Percentiles rank a stretch among this genome's conserved stretches.
These are phyloP conservation scores for Hippocampus barbouri DNA, from an alignment of 2,113 vertebrate genomes.

Conservation along the genomic window DNA sequence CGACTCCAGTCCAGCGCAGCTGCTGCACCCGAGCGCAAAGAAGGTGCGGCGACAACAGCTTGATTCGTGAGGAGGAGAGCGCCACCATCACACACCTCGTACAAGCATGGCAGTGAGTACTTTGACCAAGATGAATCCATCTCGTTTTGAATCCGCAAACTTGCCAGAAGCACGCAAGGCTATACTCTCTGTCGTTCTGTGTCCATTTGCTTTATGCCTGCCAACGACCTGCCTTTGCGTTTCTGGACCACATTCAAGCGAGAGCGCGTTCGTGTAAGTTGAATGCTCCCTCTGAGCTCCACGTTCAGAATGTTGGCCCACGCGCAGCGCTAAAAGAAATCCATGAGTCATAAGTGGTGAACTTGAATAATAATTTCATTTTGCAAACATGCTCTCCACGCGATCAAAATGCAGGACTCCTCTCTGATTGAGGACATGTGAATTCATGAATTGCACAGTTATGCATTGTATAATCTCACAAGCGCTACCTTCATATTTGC, in stretches of 20 bases:
- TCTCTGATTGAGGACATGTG: neutral
- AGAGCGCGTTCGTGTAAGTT: too few relatives aligned
- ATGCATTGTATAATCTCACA: too few relatives aligned
- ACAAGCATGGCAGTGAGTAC: constrained; percentile 65
- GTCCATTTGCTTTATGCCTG: too few relatives aligned
- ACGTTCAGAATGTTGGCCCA: neutral
- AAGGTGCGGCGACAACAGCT: constrained; percentile 7
- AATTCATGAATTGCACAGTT: neutral
- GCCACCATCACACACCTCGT: constrained; percentile 34
- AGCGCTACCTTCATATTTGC: too few relatives aligned
- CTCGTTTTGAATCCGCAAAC: neutral
- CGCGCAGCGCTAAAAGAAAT: neutral
- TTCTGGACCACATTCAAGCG: too few relatives aligned
- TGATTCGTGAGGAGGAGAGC: constrained; percentile 9
- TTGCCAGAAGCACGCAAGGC: too few relatives aligned
- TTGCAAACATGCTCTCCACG: neutral
- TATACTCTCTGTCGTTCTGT: too few relatives aligned
- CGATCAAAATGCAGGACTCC: neutral
- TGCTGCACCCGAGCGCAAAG: constrained; percentile 11
- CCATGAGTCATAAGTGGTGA: neutral
- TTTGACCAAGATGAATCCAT: neutral
- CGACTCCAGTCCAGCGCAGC: constrained; percentile 2
- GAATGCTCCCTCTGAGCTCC: neutral
- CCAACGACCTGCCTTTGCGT: too few relatives aligned
- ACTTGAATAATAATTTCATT: neutral